Evolutionary conservation across 2,797 vertebrate genomes (phyloP).

Genomic region (Arctocebus calabarensis): DNA sequence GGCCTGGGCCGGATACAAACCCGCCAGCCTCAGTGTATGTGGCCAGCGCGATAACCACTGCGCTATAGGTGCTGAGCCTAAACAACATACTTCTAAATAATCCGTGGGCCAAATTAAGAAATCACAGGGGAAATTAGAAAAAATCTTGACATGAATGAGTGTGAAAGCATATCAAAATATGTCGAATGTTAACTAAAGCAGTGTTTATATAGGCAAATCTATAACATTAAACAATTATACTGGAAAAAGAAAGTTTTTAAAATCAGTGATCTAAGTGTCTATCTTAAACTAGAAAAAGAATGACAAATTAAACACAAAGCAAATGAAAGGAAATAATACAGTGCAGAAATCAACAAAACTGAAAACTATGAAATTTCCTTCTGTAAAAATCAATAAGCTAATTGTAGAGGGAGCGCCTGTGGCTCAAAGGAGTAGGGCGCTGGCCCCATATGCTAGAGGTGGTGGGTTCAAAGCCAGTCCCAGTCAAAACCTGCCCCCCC

Average conservation of each 20-base stretch:
- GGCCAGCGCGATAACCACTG: too few relatives aligned
- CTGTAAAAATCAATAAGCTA: neutral
- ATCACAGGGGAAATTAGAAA: neutral
- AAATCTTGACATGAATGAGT: neutral
- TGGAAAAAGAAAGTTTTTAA: neutral
- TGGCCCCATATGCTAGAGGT: too few relatives aligned
- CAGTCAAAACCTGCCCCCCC: too few relatives aligned
- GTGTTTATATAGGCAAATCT: neutral
- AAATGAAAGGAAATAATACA: neutral
- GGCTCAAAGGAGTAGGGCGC: too few relatives aligned
- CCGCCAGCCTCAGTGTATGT: too few relatives aligned
- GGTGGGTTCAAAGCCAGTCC: too few relatives aligned
- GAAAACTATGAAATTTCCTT: neutral
- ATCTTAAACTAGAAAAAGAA: slow-evolving; percentile 12
- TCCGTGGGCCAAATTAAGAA: neutral
- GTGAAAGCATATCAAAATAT: slow-evolving; percentile 15
- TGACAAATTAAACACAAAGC: neutral
- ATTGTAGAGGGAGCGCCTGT: neutral
- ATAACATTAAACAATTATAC: neutral
- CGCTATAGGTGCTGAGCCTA: too few relatives aligned
- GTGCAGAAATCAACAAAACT: neutral
- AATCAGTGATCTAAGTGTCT: neutral
- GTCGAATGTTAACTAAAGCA: neutral
- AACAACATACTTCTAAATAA: neutral
- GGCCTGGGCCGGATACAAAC: too few relatives aligned